Evolutionary conservation across 2,888 invertebrate species (phyloP), one percentile per base, ranked within the genome.

Genomic region (Eupithecia subfuscata): DNA sequence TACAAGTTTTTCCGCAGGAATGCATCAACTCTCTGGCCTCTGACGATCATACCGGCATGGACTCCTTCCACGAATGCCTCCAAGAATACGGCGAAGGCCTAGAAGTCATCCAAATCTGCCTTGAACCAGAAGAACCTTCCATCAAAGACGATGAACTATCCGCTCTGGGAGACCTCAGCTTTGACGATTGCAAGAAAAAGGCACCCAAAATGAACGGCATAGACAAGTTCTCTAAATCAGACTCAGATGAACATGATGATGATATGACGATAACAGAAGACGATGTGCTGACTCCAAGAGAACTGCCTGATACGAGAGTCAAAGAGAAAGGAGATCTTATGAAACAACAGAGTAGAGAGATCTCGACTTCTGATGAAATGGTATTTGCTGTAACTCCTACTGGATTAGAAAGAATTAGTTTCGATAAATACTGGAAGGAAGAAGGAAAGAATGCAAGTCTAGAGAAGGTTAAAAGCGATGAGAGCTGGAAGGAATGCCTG

Each of bases 61-160:
- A 96, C 75, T 96, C 96, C 67, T 96, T 96, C 83, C 96, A 96
- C 85, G 96, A 96, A 87, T 96, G 96, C 82, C 94, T 96, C 65
- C 96, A 96, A 86, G 96, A 96, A 83, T 96, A 96, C 81, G 96
- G 96, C 8, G 96, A 96, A 84, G 96, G 96, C 25, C 82, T 96
- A 73, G 96, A 96, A 86, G 96, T 96, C 6, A 95, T 96, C 18
- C 96, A 96, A 82, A 96, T 96, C 84, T 96, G 96, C 82, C 90
- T 96, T 37, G 96, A 96, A 79, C 96, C 95, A 22, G 96, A 96
- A 83, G 95, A 95, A 74, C 88, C 93, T 7, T 95, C 95, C 0
- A 93, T 95, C n/a, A 94, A 93, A 82, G 95, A 95, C 30, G 95
- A 95, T 48, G 95, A 95, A 70, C 82, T 95, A 43, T 95, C 95